Evolutionary conservation across 92 coral and sea anemone species (phyloP).

Genomic region (Actinostola sp.): DNA sequence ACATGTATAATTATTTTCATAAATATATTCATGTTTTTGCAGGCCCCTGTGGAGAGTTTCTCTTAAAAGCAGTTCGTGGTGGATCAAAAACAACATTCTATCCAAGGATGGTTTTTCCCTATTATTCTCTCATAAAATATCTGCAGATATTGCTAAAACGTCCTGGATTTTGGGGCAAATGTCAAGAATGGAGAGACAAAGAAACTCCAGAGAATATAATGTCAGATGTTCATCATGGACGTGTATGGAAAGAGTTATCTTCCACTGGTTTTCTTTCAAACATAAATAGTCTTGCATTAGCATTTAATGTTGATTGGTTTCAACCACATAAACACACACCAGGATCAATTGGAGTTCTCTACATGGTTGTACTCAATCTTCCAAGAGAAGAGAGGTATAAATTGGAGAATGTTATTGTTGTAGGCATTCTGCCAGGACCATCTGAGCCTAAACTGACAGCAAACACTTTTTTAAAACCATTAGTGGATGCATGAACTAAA

Average conservation of each 20-base stretch:
- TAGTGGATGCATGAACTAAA: conserved; percentile 64
- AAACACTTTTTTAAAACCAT: conserved; percentile 63
- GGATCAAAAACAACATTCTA: conserved; percentile 42
- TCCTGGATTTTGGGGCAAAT: conserved; percentile 54
- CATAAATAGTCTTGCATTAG: conserved; percentile 37
- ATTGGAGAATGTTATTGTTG: conserved; percentile 63
- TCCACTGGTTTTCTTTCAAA: conserved; percentile 33
- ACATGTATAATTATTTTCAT: too few relatives aligned
- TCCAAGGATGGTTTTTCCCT: conserved; percentile 68
- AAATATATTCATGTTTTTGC: not conserved
- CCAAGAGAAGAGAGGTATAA: conserved; percentile 65
- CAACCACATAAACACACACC: conserved; percentile 68
- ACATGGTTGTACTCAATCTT: conserved; percentile 51
- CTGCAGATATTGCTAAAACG: conserved; percentile 35
- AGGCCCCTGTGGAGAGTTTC: conserved; percentile 64
- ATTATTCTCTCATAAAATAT: conserved; percentile 36
- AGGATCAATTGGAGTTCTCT: conserved; percentile 67
- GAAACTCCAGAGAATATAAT: conserved; percentile 3
- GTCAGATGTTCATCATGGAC: conserved; percentile 56
- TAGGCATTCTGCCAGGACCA: conserved; percentile 75
- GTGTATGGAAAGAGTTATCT: conserved; percentile 55
- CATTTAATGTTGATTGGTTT: conserved; percentile 71
- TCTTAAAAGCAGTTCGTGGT: conserved; percentile 55
- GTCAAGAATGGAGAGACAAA: conserved; percentile 49
- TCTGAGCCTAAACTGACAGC: conserved; percentile 62